These are phyloP conservation scores for Craseonycteris thonglongyai DNA, from an alignment of 2,113 vertebrate species.

Conservation along the genomic window DNA sequence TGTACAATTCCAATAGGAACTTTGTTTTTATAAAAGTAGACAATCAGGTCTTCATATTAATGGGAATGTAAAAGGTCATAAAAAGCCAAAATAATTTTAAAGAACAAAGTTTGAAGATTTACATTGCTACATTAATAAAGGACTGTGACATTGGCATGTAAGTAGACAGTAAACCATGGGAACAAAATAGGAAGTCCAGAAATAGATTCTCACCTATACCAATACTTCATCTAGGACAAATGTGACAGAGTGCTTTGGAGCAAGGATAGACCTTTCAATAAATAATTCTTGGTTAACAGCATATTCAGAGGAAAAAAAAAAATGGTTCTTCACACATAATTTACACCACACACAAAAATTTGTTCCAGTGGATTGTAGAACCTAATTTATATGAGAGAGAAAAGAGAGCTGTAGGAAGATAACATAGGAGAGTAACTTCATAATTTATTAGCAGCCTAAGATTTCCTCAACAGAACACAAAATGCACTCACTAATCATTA, in stretches of 20 bases:
- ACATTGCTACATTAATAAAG: not conserved
- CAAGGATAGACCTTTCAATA: not conserved
- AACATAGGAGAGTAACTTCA: not conserved
- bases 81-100: not conserved
- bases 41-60: not conserved
- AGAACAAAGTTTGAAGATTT: not conserved
- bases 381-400: not conserved
- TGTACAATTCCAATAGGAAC: not conserved
- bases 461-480: not conserved
- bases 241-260: not conserved
- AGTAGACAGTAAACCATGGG: not conserved
- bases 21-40: not conserved
- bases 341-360: not conserved
- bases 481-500: not conserved
- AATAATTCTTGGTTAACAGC: not conserved
- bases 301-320: not conserved
- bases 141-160: not conserved
- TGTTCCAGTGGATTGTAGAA: not conserved
- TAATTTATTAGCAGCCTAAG: not conserved
- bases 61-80: not conserved
- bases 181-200: not conserved
- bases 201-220: not conserved
- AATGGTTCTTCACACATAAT: not conserved
- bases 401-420: not conserved
- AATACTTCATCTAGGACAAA: not conserved